Percentiles rank a stretch among this genome's conserved stretches.
Evolutionary conservation across 2,888 invertebrate genomes (phyloP).

Genomic region (Bellardia bayeri): DNA sequence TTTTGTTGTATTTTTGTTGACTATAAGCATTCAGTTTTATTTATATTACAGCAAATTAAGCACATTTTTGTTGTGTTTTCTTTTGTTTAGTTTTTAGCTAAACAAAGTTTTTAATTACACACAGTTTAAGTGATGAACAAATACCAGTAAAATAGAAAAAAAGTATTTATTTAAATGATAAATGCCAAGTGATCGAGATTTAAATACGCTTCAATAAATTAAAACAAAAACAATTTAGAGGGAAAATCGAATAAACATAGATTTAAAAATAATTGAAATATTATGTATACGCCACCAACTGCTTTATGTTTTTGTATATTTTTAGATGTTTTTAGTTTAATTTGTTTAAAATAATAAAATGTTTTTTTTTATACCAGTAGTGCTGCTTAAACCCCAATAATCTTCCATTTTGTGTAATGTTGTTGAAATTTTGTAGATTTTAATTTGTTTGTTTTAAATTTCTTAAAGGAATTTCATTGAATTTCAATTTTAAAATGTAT

Average conservation of each 20-base stretch:
- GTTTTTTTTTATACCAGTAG: constrained; percentile 80
- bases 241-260: not conserved
- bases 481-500: constrained; percentile 70
- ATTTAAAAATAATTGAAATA: constrained; percentile 11
- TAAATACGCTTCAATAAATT: constrained; percentile 22
- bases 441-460: constrained; percentile 52
- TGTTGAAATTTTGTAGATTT: constrained; percentile 46
- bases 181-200: not conserved
- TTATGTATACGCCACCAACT: constrained; percentile 7
- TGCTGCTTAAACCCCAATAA: constrained; percentile 84
- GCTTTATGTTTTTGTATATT: not conserved
- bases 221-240: constrained; percentile 21
- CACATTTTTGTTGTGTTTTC: constrained; percentile 5
- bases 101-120: constrained; percentile 47
- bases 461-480: constrained; percentile 67
- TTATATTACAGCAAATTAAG: constrained; percentile 23
- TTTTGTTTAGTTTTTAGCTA: constrained; percentile 4
- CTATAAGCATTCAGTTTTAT: not conserved
- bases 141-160: not conserved
- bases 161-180: not conserved
- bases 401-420: constrained; percentile 80
- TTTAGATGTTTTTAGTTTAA: not conserved
- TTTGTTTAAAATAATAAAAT: constrained; percentile 2
- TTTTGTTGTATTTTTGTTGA: not conserved
- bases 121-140: not conserved